Conservation (phyloP, 2,797 vertebrate genomes). For the Rhadinocentrus ornatus region DNA sequence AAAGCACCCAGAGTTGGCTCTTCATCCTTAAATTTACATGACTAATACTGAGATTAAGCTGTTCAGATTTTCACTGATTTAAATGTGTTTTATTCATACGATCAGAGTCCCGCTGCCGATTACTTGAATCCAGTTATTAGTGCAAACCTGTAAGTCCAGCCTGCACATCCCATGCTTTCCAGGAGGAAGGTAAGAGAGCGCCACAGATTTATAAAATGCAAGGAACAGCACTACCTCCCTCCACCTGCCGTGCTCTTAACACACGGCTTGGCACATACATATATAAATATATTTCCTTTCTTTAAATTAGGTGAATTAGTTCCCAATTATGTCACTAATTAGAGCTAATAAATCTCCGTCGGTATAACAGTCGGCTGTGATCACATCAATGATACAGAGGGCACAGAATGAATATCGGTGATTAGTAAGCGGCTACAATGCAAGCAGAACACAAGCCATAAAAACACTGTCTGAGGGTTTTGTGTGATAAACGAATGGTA, state of each 20-base stretch:
- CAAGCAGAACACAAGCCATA: slow-evolving; percentile 64
- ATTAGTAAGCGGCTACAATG: slow-evolving; percentile 74
- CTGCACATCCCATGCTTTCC: slow-evolving; percentile 42
- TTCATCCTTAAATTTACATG: not conserved
- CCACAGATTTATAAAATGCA: slow-evolving; percentile 45
- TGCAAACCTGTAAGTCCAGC: slow-evolving; percentile 2
- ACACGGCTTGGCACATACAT: not conserved
- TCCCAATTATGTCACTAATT: not conserved
- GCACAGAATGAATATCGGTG: slow-evolving; percentile 49
- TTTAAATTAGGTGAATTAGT: not conserved
- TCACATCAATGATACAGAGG: slow-evolving; percentile 42
- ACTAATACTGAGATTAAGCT: not conserved
- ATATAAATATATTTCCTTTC: not conserved
- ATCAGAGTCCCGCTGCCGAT: slow-evolving; percentile 1
- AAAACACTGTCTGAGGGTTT: not conserved
- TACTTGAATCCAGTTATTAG: slow-evolving; percentile 19
- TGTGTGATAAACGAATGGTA: not conserved
- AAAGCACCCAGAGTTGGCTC: not conserved
- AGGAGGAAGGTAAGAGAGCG: slow-evolving; percentile 31
- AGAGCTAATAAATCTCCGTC: not conserved
- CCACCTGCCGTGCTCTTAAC: slow-evolving; percentile 5
- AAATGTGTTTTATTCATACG: not conserved
- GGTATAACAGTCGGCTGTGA: not conserved
- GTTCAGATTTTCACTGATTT: slow-evolving; percentile 1
- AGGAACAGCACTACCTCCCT: slow-evolving; percentile 13